A percentile compares a stretch with the other conserved stretches of the same genome.
Evolutionary conservation across 2,888 invertebrate species (phyloP).

Genomic region (Onchidella celtica): DNA sequence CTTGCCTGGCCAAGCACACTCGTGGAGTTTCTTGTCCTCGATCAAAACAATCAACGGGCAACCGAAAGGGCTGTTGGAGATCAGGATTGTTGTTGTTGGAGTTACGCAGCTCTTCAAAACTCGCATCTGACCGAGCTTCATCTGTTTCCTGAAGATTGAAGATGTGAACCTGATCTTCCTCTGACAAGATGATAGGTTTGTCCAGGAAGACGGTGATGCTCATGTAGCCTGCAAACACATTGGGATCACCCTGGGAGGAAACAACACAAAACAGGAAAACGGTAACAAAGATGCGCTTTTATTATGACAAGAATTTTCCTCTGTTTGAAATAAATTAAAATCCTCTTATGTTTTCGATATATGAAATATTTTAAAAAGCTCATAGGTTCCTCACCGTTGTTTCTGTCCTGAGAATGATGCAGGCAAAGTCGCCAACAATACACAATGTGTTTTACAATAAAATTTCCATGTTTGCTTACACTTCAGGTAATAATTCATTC

Average conservation of each 20-base stretch:
- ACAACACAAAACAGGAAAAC: neutral
- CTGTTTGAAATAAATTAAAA: no score
- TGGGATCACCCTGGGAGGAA: slow-evolving; percentile 74
- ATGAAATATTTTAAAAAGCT: no score
- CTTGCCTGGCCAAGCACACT: slow-evolving; percentile 63
- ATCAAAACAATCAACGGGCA: slow-evolving; percentile 65
- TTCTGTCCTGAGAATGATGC: no score
- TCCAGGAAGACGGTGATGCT: slow-evolving; percentile 70
- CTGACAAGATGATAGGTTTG: slow-evolving; percentile 70
- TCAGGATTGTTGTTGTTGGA: slow-evolving; percentile 29
- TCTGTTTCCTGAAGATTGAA: slow-evolving; percentile 58
- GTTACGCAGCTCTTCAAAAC: slow-evolving; percentile 26
- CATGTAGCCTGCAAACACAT: slow-evolving; percentile 76
- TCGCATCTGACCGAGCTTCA: slow-evolving; percentile 10
- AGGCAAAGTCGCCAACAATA: no score
- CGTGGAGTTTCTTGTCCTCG: slow-evolving; percentile 55
- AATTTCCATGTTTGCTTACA: no score
- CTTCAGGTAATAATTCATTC: no score
- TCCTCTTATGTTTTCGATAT: no score
- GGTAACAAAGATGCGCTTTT: neutral
- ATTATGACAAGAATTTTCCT: no score
- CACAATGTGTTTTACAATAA: no score
- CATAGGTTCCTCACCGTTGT: no score
- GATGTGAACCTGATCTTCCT: slow-evolving; percentile 66
- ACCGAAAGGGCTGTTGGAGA: slow-evolving; percentile 67